These are phyloP conservation scores for Stenodema calcarata DNA, from an alignment of 2,888 invertebrate genomes.

Conservation along the genomic window DNA sequence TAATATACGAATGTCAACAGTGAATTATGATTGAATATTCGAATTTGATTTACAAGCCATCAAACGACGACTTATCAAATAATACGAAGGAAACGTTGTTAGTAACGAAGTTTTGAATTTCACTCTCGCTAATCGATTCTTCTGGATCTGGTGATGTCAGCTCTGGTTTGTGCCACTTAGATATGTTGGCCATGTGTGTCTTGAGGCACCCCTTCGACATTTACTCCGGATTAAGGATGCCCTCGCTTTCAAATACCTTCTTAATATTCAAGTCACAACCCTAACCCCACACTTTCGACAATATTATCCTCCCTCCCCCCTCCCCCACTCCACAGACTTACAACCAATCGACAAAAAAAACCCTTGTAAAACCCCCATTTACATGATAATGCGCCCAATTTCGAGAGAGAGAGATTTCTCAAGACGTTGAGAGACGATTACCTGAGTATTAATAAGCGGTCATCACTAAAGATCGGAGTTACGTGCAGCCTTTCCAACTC, in stretches of 20 bases:
- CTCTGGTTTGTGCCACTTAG: background rate
- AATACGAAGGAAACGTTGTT: too few relatives aligned
- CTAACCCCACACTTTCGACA: background rate
- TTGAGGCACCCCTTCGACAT: background rate
- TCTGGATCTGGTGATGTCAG: background rate
- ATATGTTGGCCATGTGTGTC: background rate
- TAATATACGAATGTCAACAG: too few relatives aligned
- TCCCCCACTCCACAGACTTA: background rate
- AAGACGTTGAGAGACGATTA: background rate
- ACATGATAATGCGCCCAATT: background rate
- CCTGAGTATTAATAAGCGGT: constrained; percentile 18
- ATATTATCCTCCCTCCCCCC: background rate
- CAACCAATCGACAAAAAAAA: background rate
- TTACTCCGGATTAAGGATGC: background rate
- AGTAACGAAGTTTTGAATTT: too few relatives aligned
- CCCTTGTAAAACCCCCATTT: constrained; percentile 3
- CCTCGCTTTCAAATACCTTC: background rate
- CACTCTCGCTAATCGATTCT: background rate
- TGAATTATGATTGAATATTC: too few relatives aligned
- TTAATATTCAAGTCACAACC: background rate
- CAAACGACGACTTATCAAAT: too few relatives aligned
- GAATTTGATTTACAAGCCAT: too few relatives aligned
- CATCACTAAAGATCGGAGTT: constrained; percentile 2
- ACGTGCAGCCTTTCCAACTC: background rate
- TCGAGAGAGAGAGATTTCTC: constrained; percentile 15